Percentiles rank a stretch among this genome's conserved stretches.
These are phyloP conservation scores for Erannis defoliaria DNA, from an alignment of 2,888 invertebrate genomes.

Conservation along the genomic window DNA sequence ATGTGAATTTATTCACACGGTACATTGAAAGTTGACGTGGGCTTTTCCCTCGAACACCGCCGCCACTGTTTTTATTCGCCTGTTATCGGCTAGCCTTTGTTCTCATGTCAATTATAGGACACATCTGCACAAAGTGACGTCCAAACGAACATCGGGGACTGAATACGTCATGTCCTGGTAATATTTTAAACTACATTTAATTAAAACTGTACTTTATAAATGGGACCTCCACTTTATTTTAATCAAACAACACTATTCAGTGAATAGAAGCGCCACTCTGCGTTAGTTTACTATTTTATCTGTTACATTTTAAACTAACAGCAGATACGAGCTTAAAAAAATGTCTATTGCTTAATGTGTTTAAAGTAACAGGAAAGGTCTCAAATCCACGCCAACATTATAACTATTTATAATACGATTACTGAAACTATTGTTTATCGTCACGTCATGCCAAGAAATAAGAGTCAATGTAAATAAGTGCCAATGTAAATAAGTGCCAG, in stretches of 20 bases:
- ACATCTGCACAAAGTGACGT: constrained; percentile 30
- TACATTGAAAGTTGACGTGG: background rate
- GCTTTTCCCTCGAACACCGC: constrained; percentile 2
- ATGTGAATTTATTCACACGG: background rate
- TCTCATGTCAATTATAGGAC: constrained; percentile 57
- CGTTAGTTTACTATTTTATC: too few species aligned
- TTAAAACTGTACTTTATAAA: constrained; percentile 7
- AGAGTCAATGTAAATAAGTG: too few species aligned
- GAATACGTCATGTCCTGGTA: constrained; percentile 1
- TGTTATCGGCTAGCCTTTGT: constrained; percentile 57
- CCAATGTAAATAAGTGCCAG: too few species aligned
- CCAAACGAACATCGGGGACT: constrained; percentile 11
- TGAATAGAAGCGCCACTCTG: too few species aligned
- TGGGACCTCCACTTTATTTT: background rate
- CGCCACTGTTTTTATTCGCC: constrained; percentile 41
- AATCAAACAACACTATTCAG: too few species aligned
- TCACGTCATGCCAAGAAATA: too few species aligned
- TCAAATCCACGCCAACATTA: too few species aligned
- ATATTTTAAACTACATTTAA: constrained; percentile 10
- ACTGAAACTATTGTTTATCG: too few species aligned
- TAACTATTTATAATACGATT: too few species aligned
- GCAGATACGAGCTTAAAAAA: too few species aligned
- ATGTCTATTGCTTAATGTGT: background rate
- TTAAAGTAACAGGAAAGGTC: background rate
- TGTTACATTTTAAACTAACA: constrained; percentile 6